A percentile compares a stretch with the other conserved stretches of the same genome.
Conservation (phyloP, 2,797 vertebrate species). For the Rhinogobio ventralis region DNA sequence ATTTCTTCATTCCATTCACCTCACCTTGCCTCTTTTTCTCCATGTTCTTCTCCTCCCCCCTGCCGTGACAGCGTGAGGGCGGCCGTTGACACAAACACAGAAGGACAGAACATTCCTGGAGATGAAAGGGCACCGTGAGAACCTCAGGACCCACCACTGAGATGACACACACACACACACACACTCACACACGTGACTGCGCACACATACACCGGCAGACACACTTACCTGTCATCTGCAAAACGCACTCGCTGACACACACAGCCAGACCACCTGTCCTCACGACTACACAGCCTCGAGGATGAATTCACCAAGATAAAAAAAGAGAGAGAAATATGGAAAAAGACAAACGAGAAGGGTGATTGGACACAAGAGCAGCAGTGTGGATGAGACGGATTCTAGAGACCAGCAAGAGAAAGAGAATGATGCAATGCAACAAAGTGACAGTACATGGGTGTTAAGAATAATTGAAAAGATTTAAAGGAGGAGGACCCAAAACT, state of each 20-base stretch:
- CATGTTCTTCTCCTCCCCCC: constrained; percentile 8
- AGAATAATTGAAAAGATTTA: constrained; percentile 24
- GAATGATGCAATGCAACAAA: constrained; percentile 32
- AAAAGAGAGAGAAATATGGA: constrained; percentile 19
- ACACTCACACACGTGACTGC: constrained; percentile 13
- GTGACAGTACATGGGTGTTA: not conserved
- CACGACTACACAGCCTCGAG: constrained; percentile 42
- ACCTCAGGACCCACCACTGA: constrained; percentile 52
- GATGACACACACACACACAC: constrained; percentile 31
- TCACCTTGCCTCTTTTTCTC: constrained; percentile 10
- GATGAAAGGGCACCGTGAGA: constrained; percentile 55
- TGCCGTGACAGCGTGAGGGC: constrained; percentile 27
- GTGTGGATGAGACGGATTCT: not conserved
- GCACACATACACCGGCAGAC: constrained; percentile 20
- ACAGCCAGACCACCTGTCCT: constrained; percentile 54
- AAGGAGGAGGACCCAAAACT: not conserved
- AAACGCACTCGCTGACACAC: constrained; percentile 9
- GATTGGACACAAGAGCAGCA: not conserved
- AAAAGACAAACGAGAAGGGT: constrained; percentile 12
- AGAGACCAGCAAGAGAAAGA: constrained; percentile 14
- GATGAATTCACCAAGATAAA: constrained; percentile 20
- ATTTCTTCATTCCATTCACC: not conserved
- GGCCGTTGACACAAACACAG: constrained; percentile 54
- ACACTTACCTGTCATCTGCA: constrained; percentile 43
- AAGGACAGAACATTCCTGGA: constrained; percentile 52